Percentiles rank a stretch among this genome's conserved stretches.
Conservation (phyloP, 2,113 vertebrate genomes). For the Phocoena phocoena region DNA sequence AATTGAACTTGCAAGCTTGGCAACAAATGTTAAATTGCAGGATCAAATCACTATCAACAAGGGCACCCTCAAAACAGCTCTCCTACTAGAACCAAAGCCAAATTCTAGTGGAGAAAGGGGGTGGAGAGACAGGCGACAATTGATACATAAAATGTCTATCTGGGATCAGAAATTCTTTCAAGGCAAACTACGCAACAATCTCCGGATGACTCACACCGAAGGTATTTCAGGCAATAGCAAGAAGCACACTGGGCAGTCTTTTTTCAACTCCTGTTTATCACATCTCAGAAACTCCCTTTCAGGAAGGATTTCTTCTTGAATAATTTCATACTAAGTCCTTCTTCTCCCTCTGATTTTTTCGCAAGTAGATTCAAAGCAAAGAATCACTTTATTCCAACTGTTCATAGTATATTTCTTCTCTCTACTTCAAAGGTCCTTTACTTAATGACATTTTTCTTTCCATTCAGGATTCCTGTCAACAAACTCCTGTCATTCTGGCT, state of each 20-base stretch:
- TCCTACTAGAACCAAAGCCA: neutral
- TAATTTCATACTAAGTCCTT: neutral
- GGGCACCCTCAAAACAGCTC: neutral
- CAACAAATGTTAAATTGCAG: neutral
- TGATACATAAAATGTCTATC: neutral
- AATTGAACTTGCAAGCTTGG: neutral
- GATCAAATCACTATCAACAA: neutral
- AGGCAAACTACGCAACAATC: neutral
- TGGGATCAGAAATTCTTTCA: slow-evolving; percentile 30
- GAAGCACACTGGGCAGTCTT: neutral
- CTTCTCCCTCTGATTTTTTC: neutral
- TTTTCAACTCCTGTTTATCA: neutral
- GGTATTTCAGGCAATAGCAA: neutral
- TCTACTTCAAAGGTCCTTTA: neutral
- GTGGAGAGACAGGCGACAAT: neutral
- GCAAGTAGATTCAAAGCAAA: neutral
- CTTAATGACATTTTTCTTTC: neutral
- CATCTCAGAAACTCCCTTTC: neutral
- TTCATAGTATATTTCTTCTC: neutral
- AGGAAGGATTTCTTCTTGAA: neutral
- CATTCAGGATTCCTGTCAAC: neutral
- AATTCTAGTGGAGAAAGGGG: neutral
- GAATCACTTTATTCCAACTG: neutral
- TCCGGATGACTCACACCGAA: neutral
- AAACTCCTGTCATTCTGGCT: neutral